Conservation (phyloP, 2,797 vertebrate species). For the Vireo griseus region DNA sequence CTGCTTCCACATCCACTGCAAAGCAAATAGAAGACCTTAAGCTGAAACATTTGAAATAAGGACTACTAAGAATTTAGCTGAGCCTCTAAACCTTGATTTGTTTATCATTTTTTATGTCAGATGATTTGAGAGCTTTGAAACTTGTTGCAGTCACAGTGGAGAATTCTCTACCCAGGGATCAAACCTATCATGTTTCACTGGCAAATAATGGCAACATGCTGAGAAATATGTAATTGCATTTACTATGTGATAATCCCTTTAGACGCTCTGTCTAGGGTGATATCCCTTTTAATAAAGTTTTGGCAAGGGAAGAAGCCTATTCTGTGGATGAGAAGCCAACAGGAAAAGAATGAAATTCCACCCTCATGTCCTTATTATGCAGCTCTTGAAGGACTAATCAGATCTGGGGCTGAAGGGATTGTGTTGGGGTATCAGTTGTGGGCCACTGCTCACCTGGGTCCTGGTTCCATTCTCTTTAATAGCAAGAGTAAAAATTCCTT, state of each 20-base stretch:
- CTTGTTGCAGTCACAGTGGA: not conserved
- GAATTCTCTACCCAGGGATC: not conserved
- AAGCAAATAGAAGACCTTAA: not conserved
- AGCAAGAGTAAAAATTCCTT: not conserved
- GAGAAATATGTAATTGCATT: conserved; percentile 25
- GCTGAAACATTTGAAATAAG: not conserved
- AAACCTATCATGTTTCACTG: not conserved
- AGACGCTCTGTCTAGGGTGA: not conserved
- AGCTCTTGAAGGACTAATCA: not conserved
- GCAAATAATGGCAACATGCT: not conserved
- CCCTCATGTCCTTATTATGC: not conserved
- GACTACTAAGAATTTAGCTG: not conserved
- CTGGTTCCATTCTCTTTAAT: not conserved
- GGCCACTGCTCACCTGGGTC: not conserved
- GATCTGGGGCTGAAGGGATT: not conserved
- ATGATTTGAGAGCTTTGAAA: not conserved
- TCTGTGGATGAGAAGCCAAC: not conserved
- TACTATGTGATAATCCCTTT: conserved; percentile 9
- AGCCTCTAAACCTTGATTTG: not conserved
- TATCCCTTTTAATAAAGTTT: not conserved
- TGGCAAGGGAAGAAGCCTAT: not conserved
- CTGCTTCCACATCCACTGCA: not conserved
- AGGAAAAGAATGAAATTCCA: not conserved
- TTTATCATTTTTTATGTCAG: not conserved
- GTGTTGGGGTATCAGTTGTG: not conserved